Conservation (phyloP, 2,113 vertebrate species). For the Dipodomys spectabilis region DNA sequence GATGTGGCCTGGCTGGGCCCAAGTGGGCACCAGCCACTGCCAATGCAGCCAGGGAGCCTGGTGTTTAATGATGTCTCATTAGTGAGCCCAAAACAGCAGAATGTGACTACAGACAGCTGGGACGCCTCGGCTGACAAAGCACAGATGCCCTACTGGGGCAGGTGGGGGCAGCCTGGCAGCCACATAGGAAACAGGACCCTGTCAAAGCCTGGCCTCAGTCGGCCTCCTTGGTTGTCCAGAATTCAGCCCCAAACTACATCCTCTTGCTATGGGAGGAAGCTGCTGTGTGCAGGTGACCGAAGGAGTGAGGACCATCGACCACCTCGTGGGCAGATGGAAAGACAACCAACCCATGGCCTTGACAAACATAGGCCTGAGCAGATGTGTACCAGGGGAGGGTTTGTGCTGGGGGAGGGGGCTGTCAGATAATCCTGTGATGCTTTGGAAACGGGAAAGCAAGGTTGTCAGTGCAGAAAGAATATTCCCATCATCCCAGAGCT, state of each 20-base stretch:
- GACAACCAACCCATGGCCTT: not conserved
- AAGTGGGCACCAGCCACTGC: not conserved
- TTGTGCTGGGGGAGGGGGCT: too few relatives aligned
- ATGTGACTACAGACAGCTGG: constrained; percentile 24
- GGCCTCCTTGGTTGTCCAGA: not conserved
- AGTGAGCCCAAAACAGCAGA: constrained; percentile 34
- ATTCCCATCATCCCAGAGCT: not conserved
- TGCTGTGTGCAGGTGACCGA: not conserved
- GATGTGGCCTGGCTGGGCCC: not conserved
- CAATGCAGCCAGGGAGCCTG: not conserved
- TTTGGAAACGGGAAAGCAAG: not conserved
- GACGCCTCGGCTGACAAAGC: not conserved
- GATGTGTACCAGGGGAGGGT: not conserved
- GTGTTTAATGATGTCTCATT: constrained; percentile 59
- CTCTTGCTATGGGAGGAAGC: not conserved
- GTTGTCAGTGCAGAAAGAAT: not conserved
- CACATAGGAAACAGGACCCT: not conserved
- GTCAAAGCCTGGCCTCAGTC: not conserved
- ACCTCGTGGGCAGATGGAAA: not conserved
- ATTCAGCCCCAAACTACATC: not conserved
- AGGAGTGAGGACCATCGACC: not conserved
- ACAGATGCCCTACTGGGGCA: not conserved
- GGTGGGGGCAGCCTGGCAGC: not conserved
- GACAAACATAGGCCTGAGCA: not conserved
- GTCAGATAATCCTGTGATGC: not conserved